phyloP scores from a whole-genome alignment of 2,113 vertebrate species.

The Turdus rufiventris region DNA sequence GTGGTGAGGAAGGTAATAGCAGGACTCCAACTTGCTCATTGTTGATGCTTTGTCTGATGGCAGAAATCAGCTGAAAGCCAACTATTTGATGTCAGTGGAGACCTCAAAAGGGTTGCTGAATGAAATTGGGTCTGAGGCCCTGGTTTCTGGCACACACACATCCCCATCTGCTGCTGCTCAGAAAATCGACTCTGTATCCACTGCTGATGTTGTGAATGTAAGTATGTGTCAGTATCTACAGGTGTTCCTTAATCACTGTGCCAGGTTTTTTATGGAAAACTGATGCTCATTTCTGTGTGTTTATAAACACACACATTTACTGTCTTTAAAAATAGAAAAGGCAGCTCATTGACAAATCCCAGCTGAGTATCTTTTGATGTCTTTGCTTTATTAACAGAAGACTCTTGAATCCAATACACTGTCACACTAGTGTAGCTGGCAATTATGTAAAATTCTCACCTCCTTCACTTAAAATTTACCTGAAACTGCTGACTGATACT shows the following conservation, averaged over 20 bases:
- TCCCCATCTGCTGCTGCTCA: slow-evolving; percentile 75
- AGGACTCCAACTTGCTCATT: not conserved
- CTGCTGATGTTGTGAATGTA: slow-evolving; percentile 86
- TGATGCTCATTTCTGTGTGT: not conserved
- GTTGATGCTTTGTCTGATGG: not conserved
- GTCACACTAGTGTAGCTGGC: not conserved
- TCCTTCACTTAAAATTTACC: not conserved
- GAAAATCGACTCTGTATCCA: slow-evolving; percentile 84
- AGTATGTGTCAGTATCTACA: slow-evolving; percentile 57
- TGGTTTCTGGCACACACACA: slow-evolving; percentile 77
- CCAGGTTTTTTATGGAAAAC: not conserved
- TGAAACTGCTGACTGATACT: not conserved
- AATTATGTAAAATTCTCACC: not conserved
- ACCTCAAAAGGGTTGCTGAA: slow-evolving; percentile 82
- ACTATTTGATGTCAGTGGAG: slow-evolving; percentile 88
- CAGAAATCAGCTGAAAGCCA: slow-evolving; percentile 86
- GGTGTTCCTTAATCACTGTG: not conserved
- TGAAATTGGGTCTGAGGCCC: slow-evolving; percentile 83
- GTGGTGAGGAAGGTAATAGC: not conserved
- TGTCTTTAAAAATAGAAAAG: not conserved
- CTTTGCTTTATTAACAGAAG: not conserved
- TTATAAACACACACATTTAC: not conserved
- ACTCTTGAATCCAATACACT: not conserved
- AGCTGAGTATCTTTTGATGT: not conserved
- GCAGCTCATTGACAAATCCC: not conserved